A percentile compares a stretch with the other conserved stretches of the same genome.
Evolutionary conservation across 2,113 vertebrate species (phyloP).

Genomic region (Carassius gibelio): DNA sequence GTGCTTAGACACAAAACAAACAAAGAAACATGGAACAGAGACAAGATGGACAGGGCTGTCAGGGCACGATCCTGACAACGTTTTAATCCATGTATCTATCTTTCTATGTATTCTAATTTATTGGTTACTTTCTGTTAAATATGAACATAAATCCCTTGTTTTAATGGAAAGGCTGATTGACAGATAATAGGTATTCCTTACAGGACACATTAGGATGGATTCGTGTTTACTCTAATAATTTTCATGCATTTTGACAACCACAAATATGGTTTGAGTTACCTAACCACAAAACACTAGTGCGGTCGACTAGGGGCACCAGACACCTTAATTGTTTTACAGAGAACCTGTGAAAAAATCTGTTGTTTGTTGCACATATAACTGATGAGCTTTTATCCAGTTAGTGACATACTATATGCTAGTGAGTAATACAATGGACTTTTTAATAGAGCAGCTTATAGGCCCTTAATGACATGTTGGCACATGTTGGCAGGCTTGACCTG

Average conservation of each 20-base stretch:
- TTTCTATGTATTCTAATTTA: too few species aligned
- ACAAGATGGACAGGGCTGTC: too few species aligned
- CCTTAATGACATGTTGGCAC: slow-evolving; percentile 4
- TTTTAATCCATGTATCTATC: too few species aligned
- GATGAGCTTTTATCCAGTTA: not conserved
- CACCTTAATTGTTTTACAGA: not conserved
- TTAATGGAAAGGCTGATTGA: too few species aligned
- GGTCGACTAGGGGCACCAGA: not conserved
- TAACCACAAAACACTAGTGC: not conserved
- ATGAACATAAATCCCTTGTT: too few species aligned
- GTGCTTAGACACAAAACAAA: too few species aligned
- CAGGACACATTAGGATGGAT: not conserved
- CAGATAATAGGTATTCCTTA: not conserved
- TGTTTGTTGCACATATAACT: not conserved
- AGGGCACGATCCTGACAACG: too few species aligned
- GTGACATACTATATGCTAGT: not conserved
- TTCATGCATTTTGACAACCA: not conserved
- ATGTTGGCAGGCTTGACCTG: not conserved
- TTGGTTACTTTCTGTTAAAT: too few species aligned
- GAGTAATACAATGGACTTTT: slow-evolving; percentile 11
- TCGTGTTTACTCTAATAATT: not conserved
- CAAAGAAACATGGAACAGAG: too few species aligned
- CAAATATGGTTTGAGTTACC: not conserved
- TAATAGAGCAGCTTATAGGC: not conserved
- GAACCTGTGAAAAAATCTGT: not conserved